These are phyloP conservation scores for Leptoclinus maculatus DNA, from an alignment of 2,797 vertebrate genomes.

Conservation along the genomic window DNA sequence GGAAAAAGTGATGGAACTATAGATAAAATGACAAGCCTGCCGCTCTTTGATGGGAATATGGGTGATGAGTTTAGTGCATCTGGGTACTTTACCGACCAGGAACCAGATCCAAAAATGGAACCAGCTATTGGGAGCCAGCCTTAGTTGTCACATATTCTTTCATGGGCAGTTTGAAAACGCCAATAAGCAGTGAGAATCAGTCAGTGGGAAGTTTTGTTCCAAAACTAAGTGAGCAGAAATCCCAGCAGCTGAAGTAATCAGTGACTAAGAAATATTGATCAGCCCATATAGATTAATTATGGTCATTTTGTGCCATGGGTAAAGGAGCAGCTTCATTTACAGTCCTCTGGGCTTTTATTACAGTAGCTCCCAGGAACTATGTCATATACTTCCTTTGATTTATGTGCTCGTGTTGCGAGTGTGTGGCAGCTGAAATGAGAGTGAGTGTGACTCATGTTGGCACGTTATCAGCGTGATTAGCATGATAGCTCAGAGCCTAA, in stretches of 20 bases:
- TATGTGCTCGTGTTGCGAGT: conserved; percentile 10
- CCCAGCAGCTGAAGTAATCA: conserved; percentile 1
- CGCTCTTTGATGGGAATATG: not conserved
- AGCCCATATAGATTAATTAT: conserved; percentile 14
- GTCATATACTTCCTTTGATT: conserved; percentile 28
- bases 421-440: conserved; percentile 35
- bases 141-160: not conserved
- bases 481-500: conserved; percentile 15
- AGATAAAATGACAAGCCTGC: not conserved
- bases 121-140: not conserved
- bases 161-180: not conserved
- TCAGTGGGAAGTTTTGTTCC: not conserved
- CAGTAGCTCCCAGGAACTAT: conserved; percentile 9
- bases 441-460: conserved; percentile 46
- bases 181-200: not conserved
- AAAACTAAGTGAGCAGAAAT: not conserved
- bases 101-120: not conserved
- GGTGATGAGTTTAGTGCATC: not conserved
- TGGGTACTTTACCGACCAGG: not conserved
- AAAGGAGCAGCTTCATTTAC: conserved; percentile 17
- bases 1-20: not conserved
- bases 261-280: not conserved
- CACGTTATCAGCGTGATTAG: conserved; percentile 47
- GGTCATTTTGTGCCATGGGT: not conserved
- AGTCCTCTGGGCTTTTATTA: conserved; percentile 30